These are phyloP conservation scores for Clamator glandarius DNA, from an alignment of 2,797 vertebrate species.

Conservation along the genomic window DNA sequence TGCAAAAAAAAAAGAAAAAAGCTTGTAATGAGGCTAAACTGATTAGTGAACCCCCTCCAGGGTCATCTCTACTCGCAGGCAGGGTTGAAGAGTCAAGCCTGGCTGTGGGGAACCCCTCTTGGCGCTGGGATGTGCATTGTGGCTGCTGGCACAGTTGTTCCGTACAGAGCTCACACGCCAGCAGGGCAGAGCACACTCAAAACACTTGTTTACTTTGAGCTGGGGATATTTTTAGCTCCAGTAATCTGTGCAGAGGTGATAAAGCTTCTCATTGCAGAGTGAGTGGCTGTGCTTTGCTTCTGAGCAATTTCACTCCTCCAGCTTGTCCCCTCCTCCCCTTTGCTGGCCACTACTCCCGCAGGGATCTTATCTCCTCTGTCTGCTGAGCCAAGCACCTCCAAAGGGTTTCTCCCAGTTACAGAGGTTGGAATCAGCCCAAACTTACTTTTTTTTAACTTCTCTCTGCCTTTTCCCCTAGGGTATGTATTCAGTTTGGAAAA, in stretches of 20 bases:
- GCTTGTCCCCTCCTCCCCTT: constrained; percentile 7
- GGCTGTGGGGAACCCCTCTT: neutral
- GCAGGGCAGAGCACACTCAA: constrained; percentile 13
- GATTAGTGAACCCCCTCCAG: neutral
- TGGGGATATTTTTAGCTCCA: constrained; percentile 74
- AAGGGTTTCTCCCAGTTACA: neutral
- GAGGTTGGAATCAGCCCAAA: neutral
- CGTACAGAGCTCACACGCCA: neutral
- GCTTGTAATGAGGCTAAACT: constrained; percentile 9
- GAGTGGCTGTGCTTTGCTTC: constrained; percentile 61
- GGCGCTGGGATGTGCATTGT: neutral
- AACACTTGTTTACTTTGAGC: constrained; percentile 76
- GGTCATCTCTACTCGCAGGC: neutral
- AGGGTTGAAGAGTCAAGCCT: rapidly evolving
- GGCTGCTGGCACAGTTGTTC: neutral
- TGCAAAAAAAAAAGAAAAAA: neutral
- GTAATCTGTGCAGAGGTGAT: constrained; percentile 77
- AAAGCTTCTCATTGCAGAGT: constrained; percentile 73
- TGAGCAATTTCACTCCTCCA: constrained; percentile 73
- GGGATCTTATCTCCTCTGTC: constrained; percentile 46
- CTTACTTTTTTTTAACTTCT: no score
- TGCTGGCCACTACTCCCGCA: neutral
- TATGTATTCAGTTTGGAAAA: neutral
- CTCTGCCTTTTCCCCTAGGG: neutral
- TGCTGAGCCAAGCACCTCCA: neutral